Percentiles rank a stretch among this genome's conserved stretches.
Evolutionary conservation across 2,113 vertebrate genomes (phyloP).

Genomic region (Alligator mississippiensis): DNA sequence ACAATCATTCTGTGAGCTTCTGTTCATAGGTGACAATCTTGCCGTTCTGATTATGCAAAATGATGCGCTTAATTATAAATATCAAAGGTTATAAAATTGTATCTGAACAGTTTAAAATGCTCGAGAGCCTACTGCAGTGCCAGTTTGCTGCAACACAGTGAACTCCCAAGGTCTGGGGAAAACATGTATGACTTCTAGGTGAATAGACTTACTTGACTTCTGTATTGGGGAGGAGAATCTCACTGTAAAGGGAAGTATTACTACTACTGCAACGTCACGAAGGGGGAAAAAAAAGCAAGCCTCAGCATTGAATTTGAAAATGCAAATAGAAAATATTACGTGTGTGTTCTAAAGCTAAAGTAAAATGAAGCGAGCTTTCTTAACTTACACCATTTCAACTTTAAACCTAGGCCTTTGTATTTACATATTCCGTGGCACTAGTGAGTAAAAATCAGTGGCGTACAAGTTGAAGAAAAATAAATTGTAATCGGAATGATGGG

Average conservation of each 20-base stretch:
- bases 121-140: too few relatives aligned
- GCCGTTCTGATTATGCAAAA: not conserved
- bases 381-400: not conserved
- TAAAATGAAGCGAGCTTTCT: not conserved
- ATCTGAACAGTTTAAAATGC: not conserved
- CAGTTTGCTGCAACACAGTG: not conserved
- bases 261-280: not conserved
- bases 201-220: not conserved
- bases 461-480: not conserved
- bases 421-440: not conserved
- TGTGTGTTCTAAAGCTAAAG: not conserved
- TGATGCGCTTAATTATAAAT: not conserved
- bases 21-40: not conserved
- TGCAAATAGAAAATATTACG: not conserved
- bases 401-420: not conserved
- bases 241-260: not conserved
- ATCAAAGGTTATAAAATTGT: not conserved
- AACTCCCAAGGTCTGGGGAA: not conserved
- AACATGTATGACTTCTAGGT: not conserved
- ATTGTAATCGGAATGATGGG: not conserved
- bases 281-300: not conserved
- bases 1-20: rapidly evolving
- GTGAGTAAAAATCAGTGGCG: not conserved
- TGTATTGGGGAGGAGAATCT: not conserved
- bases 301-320: not conserved